Base-by-base conservation (phyloP, 2,888 invertebrate species). In the Busseola fusca region DNA sequence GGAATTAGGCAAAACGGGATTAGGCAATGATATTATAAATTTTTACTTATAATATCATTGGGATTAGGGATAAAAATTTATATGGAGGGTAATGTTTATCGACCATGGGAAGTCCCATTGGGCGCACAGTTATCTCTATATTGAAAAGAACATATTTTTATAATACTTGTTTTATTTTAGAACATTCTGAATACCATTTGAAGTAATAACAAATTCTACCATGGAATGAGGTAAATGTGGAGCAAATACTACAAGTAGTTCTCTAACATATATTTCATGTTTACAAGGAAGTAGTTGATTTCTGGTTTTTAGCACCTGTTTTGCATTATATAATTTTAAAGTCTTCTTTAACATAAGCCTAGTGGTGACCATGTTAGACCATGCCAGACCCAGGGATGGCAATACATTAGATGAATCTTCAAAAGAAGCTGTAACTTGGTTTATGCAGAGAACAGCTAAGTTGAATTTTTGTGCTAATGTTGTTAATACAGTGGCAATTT, bases 331-430 rank as follows among this genome's bases (percentile, higher is more conserved):
- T 21, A 34, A 42, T 64, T 59, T 86, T 21, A 10, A 66, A 50
- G 85, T 76, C 66, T 86, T 85, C 62, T 70, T 84, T 76, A 80
- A 52, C 71, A 81, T 74, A 58, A 78, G 80, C 75, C 96, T 90
- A 12, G 92, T 92, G 40, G 91, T 88, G 54, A 96, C 87, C 93
- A 96, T 92, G 78, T 96, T 96, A 5, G 96, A 94, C 96, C 96
- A 96, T 64, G 94, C 93, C 56, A 96, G 81, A 1, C 96, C 96
- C 54, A 96, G 84, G 16, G 93, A 91, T 18, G 96, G 96, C 60
- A 95, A 69, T 14, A 93, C 83, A 83, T 89, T 86, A 64, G 82
- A 84, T 66, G 84, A 76, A 42, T 86, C 87, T 80, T 90, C 87
- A 81, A 94, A 91, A 52, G 89, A 88, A 67, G 92, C 87, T 62